Evolutionary conservation across 2,888 invertebrate species (phyloP).

Genomic region (Camponotus fellah): DNA sequence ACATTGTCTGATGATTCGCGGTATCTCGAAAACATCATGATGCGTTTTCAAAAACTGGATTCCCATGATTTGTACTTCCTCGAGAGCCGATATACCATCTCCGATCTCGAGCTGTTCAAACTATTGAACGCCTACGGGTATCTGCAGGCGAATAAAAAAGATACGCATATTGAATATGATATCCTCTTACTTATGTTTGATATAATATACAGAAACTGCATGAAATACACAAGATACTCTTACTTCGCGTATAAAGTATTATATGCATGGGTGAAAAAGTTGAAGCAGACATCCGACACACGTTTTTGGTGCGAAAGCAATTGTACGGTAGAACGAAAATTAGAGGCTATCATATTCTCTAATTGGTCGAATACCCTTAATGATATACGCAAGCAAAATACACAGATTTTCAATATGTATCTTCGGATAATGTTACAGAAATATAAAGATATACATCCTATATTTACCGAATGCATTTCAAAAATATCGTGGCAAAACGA

Average conservation of each 20-base stretch:
- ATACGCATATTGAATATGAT: constrained; percentile 61
- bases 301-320: constrained; percentile 81
- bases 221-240: constrained; percentile 87
- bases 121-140: constrained; percentile 78
- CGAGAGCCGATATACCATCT: constrained; percentile 61
- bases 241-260: constrained; percentile 87
- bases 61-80: constrained; percentile 65
- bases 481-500: constrained; percentile 88
- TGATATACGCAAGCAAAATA: constrained; percentile 87
- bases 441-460: constrained; percentile 76
- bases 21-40: constrained; percentile 62
- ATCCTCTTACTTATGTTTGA: constrained; percentile 82
- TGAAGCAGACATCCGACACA: constrained; percentile 85
- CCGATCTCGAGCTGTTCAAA: constrained; percentile 76
- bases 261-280: constrained; percentile 85
- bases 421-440: constrained; percentile 79
- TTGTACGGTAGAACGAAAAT: constrained; percentile 83
- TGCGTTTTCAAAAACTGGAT: constrained; percentile 66
- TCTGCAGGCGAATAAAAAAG: constrained; percentile 73
- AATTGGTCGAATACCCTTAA: constrained; percentile 89
- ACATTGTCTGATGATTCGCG: constrained; percentile 34
- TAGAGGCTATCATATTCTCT: constrained; percentile 87
- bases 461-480: constrained; percentile 79
- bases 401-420: constrained; percentile 86
- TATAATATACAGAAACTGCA: constrained; percentile 85